Evolutionary conservation across 2,888 invertebrate genomes (phyloP), one percentile per base, ranked within the genome.

Genomic region (Autographa pulchrina): DNA sequence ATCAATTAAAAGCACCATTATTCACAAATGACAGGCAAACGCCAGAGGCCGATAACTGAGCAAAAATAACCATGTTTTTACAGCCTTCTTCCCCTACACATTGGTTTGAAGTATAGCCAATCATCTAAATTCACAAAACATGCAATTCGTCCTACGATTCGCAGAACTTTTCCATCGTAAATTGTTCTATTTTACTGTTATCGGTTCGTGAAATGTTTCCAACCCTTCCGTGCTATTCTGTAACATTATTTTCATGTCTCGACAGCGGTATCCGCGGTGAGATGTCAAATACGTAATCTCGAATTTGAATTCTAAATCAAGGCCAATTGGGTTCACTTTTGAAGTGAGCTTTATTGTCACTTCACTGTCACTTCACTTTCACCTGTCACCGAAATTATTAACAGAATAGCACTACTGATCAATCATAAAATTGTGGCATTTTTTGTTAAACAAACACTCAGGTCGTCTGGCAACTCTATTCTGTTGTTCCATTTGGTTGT

Each of bases 101-200:
- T 62, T 64, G 38, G 60, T 72, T 76, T 82, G 70, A 82, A 78
- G 70, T 70, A 83, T 83, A 72, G 74, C 72, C 82, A 85, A 84
- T 88, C 78, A 78, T 68, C 73, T 79, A 79, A 82, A 88, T 82
- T 84, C 74, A 70, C 78, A 75, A 81, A 86, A 86, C 82, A 83
- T 77, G 80, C 81, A 82, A 83, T 86, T 85, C 75, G 74, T 84
- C 67, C 71, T 68, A 66, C 76, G 68, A 70, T 74, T 78, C 69
- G 67, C 35, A 31, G 48, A 80, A 86, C 72, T 84, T 85, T 81
- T 71, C 65, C 80, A 69, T 78, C 83, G 73, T 88, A 88, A 87
- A 89, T 88, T 85, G 81, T 78, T 76, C 68, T 85, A 82, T 85
- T 89, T 87, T 87, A 86, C 75, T 86, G 86, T 81, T 89, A 89